Evolutionary conservation across 2,797 vertebrate genomes (phyloP).

Genomic region (Syngnathus acus): DNA sequence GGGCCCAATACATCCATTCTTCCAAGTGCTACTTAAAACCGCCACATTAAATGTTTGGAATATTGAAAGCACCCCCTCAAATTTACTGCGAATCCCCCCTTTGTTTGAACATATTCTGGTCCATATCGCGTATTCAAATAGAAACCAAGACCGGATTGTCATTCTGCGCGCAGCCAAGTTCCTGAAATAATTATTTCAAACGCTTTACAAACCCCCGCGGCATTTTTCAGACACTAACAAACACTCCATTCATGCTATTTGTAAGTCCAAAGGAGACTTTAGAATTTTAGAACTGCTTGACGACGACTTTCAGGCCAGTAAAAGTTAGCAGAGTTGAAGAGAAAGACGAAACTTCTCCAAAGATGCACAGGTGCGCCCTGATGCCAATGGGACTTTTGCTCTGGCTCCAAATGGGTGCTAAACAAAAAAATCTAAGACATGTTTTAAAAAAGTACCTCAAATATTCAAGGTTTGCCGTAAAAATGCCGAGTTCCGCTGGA

Average conservation of each 20-base stretch:
- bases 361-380: slow-evolving; percentile 46
- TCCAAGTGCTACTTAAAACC: slow-evolving; percentile 41
- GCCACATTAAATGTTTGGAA: slow-evolving; percentile 19
- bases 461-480: neutral
- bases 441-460: neutral
- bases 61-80: slow-evolving; percentile 41
- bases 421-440: neutral
- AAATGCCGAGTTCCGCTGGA: neutral
- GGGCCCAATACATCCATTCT: neutral
- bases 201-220: slow-evolving; percentile 36
- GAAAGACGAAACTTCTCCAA: slow-evolving; percentile 41
- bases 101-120: slow-evolving; percentile 58
- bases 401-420: neutral
- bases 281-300: slow-evolving; percentile 8
- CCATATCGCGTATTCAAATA: slow-evolving; percentile 56
- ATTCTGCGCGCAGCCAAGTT: slow-evolving; percentile 48
- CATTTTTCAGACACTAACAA: slow-evolving; percentile 26
- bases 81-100: slow-evolving; percentile 49
- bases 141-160: slow-evolving; percentile 42
- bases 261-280: slow-evolving; percentile 21
- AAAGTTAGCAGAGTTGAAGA: slow-evolving; percentile 18
- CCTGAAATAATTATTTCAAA: slow-evolving; percentile 16
- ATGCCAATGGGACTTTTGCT: slow-evolving; percentile 14
- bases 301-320: slow-evolving; percentile 9
- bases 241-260: slow-evolving; percentile 14